Base-by-base conservation (phyloP, 2,113 vertebrate species). In the Urocitellus parryii region DNA sequence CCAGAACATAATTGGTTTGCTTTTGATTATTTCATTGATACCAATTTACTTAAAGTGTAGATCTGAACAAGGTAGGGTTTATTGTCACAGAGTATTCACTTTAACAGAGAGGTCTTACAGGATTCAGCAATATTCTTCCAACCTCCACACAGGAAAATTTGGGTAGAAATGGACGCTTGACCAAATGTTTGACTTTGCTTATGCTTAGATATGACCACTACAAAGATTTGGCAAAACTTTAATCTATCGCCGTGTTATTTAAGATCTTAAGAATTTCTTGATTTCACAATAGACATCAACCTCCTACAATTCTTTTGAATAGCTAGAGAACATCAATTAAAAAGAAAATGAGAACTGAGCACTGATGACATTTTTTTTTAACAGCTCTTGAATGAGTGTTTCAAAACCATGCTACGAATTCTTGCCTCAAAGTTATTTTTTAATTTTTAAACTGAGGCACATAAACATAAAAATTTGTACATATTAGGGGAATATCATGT, bases 21-120 rank as follows among this genome's bases (percentile, higher is more conserved):
- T 98, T 98, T 98, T 98, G 98, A 98, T 98, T 98, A 98, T 99
- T 98, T 97, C 94, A 98, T 88, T 97, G 98, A 98, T 98, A 98
- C 95, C 98, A 98, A 98, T 98, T 98, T 98, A 98, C 98, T 98
- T 98, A 98, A 98, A 98, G 98, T 98, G 98, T 98, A 98, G 98
- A 78, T 96, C 97, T 97, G 95, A 95, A 97, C 88, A 98, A 97
- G 97, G 89, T 97, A 97, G 93, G 92, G 94, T 97, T 98, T 98
- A 97, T 96, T 97, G 96, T 96, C 95, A 97, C 95, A 97, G 95
- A 98, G 97, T 97, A 98, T 95, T 97, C 97, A 93, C 72, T 98
- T 97, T 97, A 76, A 95, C 82, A 97, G 95, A 91, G 82, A 87
- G 93, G 85, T 94, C 78, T 98, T 77, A 77, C 97, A 90, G 53